These are phyloP conservation scores for Drosophila sordidula DNA, from an alignment of 2,888 invertebrate genomes.

Conservation along the genomic window DNA sequence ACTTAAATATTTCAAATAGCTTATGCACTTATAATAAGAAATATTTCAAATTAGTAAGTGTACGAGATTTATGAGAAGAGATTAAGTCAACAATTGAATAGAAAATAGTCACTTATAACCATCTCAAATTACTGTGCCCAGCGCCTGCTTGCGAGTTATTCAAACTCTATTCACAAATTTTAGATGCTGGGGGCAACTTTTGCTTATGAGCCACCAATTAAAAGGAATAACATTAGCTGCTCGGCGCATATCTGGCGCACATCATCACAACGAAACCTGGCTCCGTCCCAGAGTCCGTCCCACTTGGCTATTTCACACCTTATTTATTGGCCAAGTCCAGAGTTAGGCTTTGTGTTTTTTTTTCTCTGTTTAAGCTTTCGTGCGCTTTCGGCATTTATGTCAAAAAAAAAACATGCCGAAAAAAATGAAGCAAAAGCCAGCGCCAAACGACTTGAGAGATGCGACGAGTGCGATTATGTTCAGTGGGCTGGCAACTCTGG, in stretches of 20 bases:
- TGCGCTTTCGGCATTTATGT: conserved; percentile 81
- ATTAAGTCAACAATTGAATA: not conserved
- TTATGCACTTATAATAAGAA: too few relatives aligned
- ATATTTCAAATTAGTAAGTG: too few relatives aligned
- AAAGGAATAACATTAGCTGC: conserved; percentile 19
- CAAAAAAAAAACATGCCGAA: conserved; percentile 53
- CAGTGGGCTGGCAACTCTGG: conserved; percentile 67
- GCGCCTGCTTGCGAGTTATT: conserved; percentile 4
- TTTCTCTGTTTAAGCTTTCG: conserved; percentile 45
- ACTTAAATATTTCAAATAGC: too few relatives aligned
- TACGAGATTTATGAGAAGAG: too few relatives aligned
- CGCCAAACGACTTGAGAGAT: conserved; percentile 45
- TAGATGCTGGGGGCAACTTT: not conserved
- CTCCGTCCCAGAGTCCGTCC: conserved; percentile 34
- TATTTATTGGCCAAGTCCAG: conserved; percentile 79
- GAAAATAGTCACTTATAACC: not conserved
- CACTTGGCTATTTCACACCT: conserved; percentile 83
- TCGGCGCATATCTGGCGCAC: conserved; percentile 35
- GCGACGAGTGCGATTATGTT: conserved; percentile 56
- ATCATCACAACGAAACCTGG: conserved; percentile 31
- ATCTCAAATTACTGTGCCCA: conserved; percentile 5
- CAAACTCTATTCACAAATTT: conserved; percentile 3
- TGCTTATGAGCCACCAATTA: conserved; percentile 22
- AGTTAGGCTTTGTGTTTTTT: conserved; percentile 4
- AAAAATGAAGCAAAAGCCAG: conserved; percentile 36